Evolutionary conservation across 2,888 invertebrate genomes (phyloP), one percentile per base, ranked within the genome.

Genomic region (Diadegma fenestrale): DNA sequence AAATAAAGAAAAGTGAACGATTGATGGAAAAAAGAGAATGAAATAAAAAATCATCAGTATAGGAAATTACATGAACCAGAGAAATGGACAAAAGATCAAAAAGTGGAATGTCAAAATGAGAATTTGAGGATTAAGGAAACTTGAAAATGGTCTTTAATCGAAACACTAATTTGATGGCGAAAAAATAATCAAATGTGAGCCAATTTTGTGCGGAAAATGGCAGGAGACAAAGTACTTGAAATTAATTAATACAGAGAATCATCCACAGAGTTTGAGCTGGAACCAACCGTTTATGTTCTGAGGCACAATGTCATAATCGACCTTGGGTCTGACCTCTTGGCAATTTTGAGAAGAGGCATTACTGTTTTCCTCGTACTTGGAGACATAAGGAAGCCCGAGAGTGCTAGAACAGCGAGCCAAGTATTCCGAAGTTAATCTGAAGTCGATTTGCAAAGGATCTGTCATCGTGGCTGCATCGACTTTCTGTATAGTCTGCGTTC

Each of bases 381-480:
- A 88, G 64, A 91, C 91, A 26, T 92, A 93, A 17, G 93, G 93
- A 73, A 93, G 87, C 19, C 93, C 93, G 48, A 93, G 87, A 3
- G 91, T 91, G 84, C 88, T 93, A 4, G 93, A 93, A 80, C 93
- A 93, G 22, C 93, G 90, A 7, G 93, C 93, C 71, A 94, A 88
- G 79, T 93, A 94, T 80, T 94, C 93, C 0, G 93, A 92, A 5
- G 93, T 93, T 22, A 93, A 87, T 87, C 91, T 91, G 75, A 94
- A 93, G 84, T 94, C 93, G 77, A 94, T 93, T 77, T 92, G 92
- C 71, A 94, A 81, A 0, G 93, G 93, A 89, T 94, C 93, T 6
- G 93, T 94, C 93, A 94, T 94, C 7, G 93, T 94, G 0, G 93
- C 92, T 1, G 92, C 93, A 75, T 94, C 93, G 7, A 94, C 93